These are phyloP conservation scores for Haliclystus octoradiatus DNA, from an alignment of 30 jellyfish, hydroid and myxozoan species.

Conservation along the genomic window DNA sequence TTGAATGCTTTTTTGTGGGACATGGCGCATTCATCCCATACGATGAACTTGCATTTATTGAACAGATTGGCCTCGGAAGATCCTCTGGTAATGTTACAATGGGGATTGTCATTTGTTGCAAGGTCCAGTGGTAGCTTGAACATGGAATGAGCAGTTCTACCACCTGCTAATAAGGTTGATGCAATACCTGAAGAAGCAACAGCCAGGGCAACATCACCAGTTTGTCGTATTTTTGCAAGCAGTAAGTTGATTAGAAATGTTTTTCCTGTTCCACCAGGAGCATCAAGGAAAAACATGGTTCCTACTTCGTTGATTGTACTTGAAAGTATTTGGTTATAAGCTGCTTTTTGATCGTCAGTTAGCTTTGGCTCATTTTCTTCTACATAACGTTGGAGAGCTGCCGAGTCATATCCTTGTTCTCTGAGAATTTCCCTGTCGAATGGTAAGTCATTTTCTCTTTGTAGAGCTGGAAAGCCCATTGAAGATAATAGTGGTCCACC, in stretches of 20 bases:
- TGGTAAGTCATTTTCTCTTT: neutral
- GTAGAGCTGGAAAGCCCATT: neutral
- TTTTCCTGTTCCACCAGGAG: constrained; percentile 82
- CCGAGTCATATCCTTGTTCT: neutral
- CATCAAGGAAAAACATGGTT: constrained; percentile 29
- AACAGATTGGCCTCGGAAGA: no score
- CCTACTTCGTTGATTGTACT: neutral
- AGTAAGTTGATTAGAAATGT: constrained; percentile 20
- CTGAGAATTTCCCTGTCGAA: neutral
- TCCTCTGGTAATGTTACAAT: no score
- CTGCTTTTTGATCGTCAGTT: neutral
- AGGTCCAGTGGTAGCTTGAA: no score
- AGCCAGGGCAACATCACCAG: constrained; percentile 34
- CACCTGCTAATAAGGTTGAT: constrained; percentile 44
- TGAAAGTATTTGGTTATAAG: neutral
- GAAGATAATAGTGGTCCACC: neutral
- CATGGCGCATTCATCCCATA: constrained; percentile 36
- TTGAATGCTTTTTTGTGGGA: constrained; percentile 35
- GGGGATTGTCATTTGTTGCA: no score
- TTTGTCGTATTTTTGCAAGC: constrained; percentile 10
- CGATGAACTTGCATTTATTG: neutral
- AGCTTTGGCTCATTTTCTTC: constrained; percentile 6
- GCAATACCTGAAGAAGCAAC: constrained; percentile 61
- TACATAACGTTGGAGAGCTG: neutral
- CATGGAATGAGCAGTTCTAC: constrained; percentile 31